Evolutionary conservation across 2,888 invertebrate genomes (phyloP), one percentile per base, ranked within the genome.

Genomic region (Torymus auratus): DNA sequence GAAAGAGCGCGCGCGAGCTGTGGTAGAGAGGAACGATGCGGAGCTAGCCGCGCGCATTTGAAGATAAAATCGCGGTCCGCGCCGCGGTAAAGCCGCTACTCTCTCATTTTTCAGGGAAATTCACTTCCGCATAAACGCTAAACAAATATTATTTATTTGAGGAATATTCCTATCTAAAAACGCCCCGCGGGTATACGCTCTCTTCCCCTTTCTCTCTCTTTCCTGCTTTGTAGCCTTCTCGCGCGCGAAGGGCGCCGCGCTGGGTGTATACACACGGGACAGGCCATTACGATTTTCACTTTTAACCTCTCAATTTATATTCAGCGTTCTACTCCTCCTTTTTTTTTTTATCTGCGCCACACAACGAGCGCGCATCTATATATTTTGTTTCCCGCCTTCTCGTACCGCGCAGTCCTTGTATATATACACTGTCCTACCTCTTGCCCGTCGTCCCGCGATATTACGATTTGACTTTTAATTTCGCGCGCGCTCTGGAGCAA

Each of bases 61-160:
- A 74, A 58, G 79, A 74, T 74, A 70, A 80, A 70, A 75, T 74
- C 74, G 58, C 2, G 14, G 7, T 11, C 53, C 60, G 41, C 15
- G 17, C 41, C 5, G 7, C 41, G 7, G 41, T 7, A 7, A 0
- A 4, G 41, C 0, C 5, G 41, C 41, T 41, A 41, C 41, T 41
- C 20, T 69, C 58, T 69, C 50, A 70, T 65, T 70, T 80, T 74
- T 74, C 62, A 73, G 69, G 64, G 69, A 58, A 74, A 69, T 69
- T 62, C 58, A 74, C 68, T 74, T 74, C 58, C 58, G 64, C 14
- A 50, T 74, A 74, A 69, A 73, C 69, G 74, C 60, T 69, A 69
- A 67, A 62, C 65, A 80, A 80, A 80, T 74, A 80, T 75, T 80
- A 70, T 80, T 68, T 70, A 80, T 80, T 80, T 70, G 70, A 58